A percentile compares a stretch with the other conserved stretches of the same genome.
Evolutionary conservation across 2,797 vertebrate species (phyloP).

Genomic region (Enteromius afrohamiltoni): DNA sequence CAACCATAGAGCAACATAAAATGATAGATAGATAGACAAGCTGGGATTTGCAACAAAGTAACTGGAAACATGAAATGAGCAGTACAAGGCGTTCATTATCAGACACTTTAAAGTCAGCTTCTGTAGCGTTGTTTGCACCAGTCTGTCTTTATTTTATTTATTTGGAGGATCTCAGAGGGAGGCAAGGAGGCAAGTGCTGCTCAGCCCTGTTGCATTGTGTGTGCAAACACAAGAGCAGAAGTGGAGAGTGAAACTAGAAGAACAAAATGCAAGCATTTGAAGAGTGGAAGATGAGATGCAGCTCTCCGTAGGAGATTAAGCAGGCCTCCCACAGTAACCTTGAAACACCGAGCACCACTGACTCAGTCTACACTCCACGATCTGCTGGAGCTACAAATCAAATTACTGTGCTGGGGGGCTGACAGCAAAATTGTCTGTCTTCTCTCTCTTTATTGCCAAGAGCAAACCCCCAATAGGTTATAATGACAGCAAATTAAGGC

Average conservation of each 20-base stretch:
- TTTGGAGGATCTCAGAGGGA: slow-evolving; percentile 18
- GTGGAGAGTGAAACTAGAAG: no score
- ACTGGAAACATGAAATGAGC: no score
- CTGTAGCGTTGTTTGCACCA: background rate
- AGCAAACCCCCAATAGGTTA: slow-evolving; percentile 70
- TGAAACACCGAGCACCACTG: slow-evolving; percentile 70
- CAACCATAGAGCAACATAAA: no score
- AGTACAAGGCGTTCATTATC: no score
- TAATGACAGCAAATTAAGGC: slow-evolving; percentile 75
- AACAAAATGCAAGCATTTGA: slow-evolving; percentile 58
- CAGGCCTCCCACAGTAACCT: slow-evolving; percentile 75
- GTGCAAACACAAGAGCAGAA: slow-evolving; percentile 25
- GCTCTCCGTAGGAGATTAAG: slow-evolving; percentile 70
- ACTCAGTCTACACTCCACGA: slow-evolving; percentile 65
- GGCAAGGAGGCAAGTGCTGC: slow-evolving; percentile 2
- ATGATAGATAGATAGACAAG: no score
- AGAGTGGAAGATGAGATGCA: slow-evolving; percentile 48
- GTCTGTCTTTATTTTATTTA: background rate
- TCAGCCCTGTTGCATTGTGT: slow-evolving; percentile 24
- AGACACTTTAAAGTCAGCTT: background rate
- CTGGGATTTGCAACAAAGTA: no score
- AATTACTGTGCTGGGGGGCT: slow-evolving; percentile 70
- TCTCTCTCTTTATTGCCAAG: slow-evolving; percentile 72
- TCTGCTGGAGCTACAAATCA: slow-evolving; percentile 73
- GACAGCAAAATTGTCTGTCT: slow-evolving; percentile 71